Conservation (phyloP, 35 echinoderm and acorn worm genomes). For the Apostichopus parvimensis region DNA sequence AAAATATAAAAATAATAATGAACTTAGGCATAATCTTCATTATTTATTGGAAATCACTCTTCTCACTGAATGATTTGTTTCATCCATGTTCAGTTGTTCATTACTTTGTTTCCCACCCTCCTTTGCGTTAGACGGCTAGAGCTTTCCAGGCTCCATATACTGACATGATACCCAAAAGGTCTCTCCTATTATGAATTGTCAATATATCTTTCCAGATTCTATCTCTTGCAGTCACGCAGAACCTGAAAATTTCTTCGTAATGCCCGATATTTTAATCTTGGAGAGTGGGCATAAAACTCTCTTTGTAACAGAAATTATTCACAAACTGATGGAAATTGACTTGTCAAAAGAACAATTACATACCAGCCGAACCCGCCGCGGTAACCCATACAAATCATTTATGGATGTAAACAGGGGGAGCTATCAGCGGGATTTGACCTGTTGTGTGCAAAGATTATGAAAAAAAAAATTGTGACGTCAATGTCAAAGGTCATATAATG, state of each 20-base stretch:
- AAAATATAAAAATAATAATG: no score
- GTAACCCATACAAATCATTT: neutral
- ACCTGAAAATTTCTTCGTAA: neutral
- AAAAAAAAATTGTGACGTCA: neutral
- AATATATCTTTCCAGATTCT: no score
- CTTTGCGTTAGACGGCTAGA: no score
- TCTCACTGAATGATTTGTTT: no score
- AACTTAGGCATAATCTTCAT: no score
- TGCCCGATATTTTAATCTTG: neutral
- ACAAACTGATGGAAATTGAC: neutral
- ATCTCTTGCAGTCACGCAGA: no score
- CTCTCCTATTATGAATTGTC: no score
- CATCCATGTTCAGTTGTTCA: no score
- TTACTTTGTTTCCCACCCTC: no score
- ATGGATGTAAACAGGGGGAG: neutral
- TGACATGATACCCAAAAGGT: no score
- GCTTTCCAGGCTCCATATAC: no score
- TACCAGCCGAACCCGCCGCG: neutral
- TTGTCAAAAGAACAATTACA: constrained; percentile 3
- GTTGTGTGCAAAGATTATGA: neutral
- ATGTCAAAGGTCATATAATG: neutral
- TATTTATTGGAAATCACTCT: no score
- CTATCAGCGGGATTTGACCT: neutral
- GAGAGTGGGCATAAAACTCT: neutral
- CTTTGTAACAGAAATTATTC: neutral